A percentile compares a stretch with the other conserved stretches of the same genome.
phyloP scores from a whole-genome alignment of 2,797 vertebrate species.

The Xiphophorus birchmanni region DNA sequence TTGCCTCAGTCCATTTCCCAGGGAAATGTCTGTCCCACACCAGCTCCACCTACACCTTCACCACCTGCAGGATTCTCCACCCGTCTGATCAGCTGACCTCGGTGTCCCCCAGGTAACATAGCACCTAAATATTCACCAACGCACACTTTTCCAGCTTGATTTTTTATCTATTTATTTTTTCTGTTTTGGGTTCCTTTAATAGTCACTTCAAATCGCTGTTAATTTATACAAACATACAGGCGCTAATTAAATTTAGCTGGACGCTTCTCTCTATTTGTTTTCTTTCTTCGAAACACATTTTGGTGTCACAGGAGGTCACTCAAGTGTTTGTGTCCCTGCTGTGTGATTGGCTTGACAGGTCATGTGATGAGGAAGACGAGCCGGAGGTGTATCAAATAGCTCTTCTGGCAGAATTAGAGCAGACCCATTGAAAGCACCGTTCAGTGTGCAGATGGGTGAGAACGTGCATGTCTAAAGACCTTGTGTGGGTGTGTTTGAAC shows the following conservation, averaged over 20 bases:
- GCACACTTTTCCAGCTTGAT: background rate
- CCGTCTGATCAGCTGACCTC: constrained; percentile 95
- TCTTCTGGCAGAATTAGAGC: constrained; percentile 90
- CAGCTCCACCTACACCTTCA: constrained; percentile 98
- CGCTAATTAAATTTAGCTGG: background rate
- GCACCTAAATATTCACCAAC: background rate
- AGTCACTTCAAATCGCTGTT: background rate
- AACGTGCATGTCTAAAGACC: constrained; percentile 50
- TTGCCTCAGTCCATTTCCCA: constrained; percentile 90
- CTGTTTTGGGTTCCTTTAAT: background rate
- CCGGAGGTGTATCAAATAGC: constrained; percentile 85
- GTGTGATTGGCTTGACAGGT: constrained; percentile 87
- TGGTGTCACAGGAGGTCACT: constrained; percentile 15
- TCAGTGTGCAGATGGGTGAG: constrained; percentile 79
- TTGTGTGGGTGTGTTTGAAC: constrained; percentile 43
- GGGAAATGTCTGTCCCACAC: constrained; percentile 98
- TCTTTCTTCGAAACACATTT: constrained; percentile 11
- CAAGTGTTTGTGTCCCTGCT: constrained; percentile 37
- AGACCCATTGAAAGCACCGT: constrained; percentile 84
- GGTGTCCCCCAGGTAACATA: constrained; percentile 90
- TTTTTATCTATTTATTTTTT: background rate
- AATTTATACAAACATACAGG: background rate
- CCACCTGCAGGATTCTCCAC: constrained; percentile 98
- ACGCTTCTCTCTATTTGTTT: background rate
- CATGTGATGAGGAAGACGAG: constrained; percentile 90